Evolutionary conservation across 2,888 invertebrate species (phyloP), one percentile per base, ranked within the genome.

Genomic region (Tenthredo livida): DNA sequence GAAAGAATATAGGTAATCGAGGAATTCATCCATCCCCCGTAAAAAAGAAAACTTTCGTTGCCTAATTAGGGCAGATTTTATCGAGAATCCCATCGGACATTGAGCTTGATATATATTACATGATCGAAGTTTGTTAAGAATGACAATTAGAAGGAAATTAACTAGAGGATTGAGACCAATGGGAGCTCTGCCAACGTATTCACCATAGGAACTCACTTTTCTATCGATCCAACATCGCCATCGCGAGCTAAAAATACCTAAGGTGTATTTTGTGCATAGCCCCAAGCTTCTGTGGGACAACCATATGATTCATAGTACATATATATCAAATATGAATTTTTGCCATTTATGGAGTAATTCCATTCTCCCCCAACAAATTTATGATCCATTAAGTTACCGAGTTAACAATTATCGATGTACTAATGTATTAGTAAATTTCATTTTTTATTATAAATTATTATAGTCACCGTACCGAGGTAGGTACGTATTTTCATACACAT

Each of bases 151-250:
- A 25, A 61, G 80, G 37, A 80, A 80, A 80, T 80, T 80, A 80
- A 21, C 15, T 40, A 61, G 37, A 43, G 80, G 40, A 50, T 80
- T 61, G 80, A 80, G 58, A 61, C 58, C 67, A 61, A 80, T 70
- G 83, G 83, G 40, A 43, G 70, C 67, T 33, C 17, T 83, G 67
- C 83, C 85, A 84, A 83, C 70, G 73, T 25, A 84, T 88, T 91
- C 91, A 91, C 93, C 92, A 93, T 93, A 93, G 93, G 90, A 93
- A 92, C 92, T 92, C 88, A 86, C 89, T 90, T 90, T 90, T 89
- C 90, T 92, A 93, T 93, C 90, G 93, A 93, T 93, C 91, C 91
- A 93, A 93, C 92, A 93, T 89, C 87, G 89, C 89, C 86, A 88
- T 88, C 85, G 86, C 86, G 84, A 86, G 89, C 91, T 91, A 91